Evolutionary conservation across 2,888 invertebrate species (phyloP), one percentile per base, ranked within the genome.

Genomic region (Drosophila antonietae): DNA sequence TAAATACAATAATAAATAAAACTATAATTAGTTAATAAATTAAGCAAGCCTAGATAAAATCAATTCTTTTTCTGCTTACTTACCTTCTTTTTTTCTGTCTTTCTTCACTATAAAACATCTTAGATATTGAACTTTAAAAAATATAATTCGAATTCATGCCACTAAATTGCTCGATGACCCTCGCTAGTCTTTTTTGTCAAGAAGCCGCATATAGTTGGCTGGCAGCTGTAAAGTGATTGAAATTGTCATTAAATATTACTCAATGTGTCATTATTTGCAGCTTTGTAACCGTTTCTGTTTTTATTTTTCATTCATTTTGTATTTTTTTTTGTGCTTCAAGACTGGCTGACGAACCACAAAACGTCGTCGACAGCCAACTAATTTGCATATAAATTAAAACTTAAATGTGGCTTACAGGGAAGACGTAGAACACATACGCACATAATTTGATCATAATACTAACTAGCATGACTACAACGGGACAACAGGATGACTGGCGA

Each of bases 351-450:
- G 60, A 68, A 31, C 73, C 55, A 28, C 60, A 66, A 57, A 18
- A 68, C 47, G 55, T 28, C 43, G 39, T 57, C 62, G 75, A 55
- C 70, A 56, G 73, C 44, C 56, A 69, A 71, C 82, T 86, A 81
- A 86, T 88, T 86, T 86, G 81, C 86, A 86, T 88, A 86, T 86
- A 86, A 88, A 86, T 86, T 86, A 88, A 88, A 86, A 84, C 82
- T 75, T 73, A 80, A 88, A 75, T 73, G 69, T 74, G 56, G 64
- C 69, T 70, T 51, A 59, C 64, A 78, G 64, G 72, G 58, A 56
- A 58, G 68, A 59, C 53, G 39, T 28, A 62, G 46, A 63, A 51
- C 58, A 64, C 63, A 68, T 56, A 70, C 61, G 35, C 35, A 39
- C 63, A 69, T 64, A 63, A 73, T 62, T 61, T 69, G 65, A 65